These are phyloP conservation scores for Crossocerus cetratus DNA, from an alignment of 2,888 invertebrate species.

Conservation along the genomic window DNA sequence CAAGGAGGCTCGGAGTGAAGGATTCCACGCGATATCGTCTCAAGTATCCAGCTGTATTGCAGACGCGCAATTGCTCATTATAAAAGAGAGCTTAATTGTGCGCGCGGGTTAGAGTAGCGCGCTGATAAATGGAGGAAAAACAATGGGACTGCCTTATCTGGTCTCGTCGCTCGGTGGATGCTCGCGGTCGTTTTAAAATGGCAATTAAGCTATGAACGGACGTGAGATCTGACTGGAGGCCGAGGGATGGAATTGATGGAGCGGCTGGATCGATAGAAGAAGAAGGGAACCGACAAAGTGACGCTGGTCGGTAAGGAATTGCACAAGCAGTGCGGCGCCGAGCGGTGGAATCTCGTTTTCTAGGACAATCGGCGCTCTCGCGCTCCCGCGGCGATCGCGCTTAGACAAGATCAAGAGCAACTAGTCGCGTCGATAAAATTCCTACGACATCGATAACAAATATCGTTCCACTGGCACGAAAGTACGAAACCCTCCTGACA, in stretches of 20 bases:
- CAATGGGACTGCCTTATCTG: too few relatives aligned
- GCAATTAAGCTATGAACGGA: not conserved
- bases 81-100: too few relatives aligned
- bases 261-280: not conserved
- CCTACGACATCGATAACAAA: slow-evolving; percentile 42
- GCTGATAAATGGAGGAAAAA: too few relatives aligned
- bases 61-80: too few relatives aligned
- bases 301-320: slow-evolving; percentile 46
- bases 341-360: slow-evolving; percentile 58
- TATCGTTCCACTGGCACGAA: slow-evolving; percentile 16
- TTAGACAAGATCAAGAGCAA: slow-evolving; percentile 61
- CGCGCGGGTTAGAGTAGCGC: too few relatives aligned
- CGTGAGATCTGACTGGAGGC: slow-evolving; percentile 11
- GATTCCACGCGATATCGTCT: too few relatives aligned
- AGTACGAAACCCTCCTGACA: not conserved
- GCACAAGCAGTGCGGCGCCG: slow-evolving; percentile 51
- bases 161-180: too few relatives aligned
- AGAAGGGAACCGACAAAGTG: slow-evolving; percentile 34
- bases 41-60: too few relatives aligned
- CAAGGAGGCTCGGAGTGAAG: too few relatives aligned
- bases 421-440: slow-evolving; percentile 52
- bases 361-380: slow-evolving; percentile 55
- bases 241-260: slow-evolving; percentile 1
- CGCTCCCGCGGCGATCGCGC: slow-evolving; percentile 35
- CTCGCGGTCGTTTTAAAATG: too few relatives aligned